Percentiles rank a stretch among this genome's conserved stretches.
Conservation (phyloP, 2,113 vertebrate species). For the Lates calcarifer region DNA sequence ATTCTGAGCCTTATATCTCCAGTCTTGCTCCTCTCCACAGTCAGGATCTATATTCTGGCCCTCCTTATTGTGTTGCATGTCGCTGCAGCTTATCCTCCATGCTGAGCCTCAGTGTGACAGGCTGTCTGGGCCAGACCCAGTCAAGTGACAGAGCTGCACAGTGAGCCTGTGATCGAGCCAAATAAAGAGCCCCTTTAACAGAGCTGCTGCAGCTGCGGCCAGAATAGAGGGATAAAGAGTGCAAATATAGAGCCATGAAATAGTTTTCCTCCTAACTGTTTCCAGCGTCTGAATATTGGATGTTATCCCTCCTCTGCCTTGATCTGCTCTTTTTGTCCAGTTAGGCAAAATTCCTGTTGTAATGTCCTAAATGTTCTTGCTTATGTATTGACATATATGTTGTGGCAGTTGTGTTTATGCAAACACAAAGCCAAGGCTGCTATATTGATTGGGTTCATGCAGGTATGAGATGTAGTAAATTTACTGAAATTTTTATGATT, state of each 20-base stretch:
- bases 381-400: not conserved
- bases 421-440: not conserved
- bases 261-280: constrained; percentile 38
- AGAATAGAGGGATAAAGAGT: constrained; percentile 65
- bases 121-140: constrained; percentile 61
- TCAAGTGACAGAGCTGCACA: constrained; percentile 76
- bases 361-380: not conserved
- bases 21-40: constrained; percentile 3
- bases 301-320: constrained; percentile 16
- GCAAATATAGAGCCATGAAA: constrained; percentile 74
- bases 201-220: constrained; percentile 76
- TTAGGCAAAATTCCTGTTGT: constrained; percentile 16
- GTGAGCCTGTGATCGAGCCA: constrained; percentile 73
- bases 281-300: constrained; percentile 30
- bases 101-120: constrained; percentile 65
- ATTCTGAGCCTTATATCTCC: not conserved
- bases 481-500: not conserved
- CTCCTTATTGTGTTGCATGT: constrained; percentile 36
- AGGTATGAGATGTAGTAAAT: not conserved
- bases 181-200: constrained; percentile 80
- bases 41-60: constrained; percentile 22
- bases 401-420: constrained; percentile 1
- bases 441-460: constrained; percentile 16
- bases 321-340: constrained; percentile 31
- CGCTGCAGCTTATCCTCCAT: constrained; percentile 58